A percentile compares a stretch with the other conserved stretches of the same genome.
Conservation (phyloP, 2,113 vertebrate species). For the Calidris pugnax region DNA sequence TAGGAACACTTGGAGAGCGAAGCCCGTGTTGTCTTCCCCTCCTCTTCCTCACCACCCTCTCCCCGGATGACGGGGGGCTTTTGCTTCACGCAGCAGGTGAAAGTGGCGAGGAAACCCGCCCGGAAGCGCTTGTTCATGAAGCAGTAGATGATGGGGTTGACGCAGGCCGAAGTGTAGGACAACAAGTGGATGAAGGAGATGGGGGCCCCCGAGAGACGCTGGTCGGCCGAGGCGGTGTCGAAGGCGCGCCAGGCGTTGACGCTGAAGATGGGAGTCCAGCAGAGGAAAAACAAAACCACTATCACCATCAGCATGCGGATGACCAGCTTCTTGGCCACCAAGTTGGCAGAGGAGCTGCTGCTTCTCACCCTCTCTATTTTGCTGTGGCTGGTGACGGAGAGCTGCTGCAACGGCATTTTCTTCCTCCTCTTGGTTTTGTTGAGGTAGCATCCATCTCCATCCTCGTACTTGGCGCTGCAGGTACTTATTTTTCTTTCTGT, state of each 20-base stretch:
- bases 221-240: conserved; percentile 81
- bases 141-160: conserved; percentile 98
- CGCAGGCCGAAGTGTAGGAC: conserved; percentile 94
- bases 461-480: conserved; percentile 74
- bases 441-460: conserved; percentile 90
- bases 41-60: conserved; percentile 74
- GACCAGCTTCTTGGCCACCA: conserved; percentile 95
- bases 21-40: conserved; percentile 78
- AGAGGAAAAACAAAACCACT: conserved; percentile 93
- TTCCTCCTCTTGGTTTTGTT: conserved; percentile 76
- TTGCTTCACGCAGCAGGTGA: conserved; percentile 77
- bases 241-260: conserved; percentile 95
- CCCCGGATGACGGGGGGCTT: not conserved
- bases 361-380: conserved; percentile 77
- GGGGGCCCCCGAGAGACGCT: conserved; percentile 88
- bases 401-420: conserved; percentile 72
- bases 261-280: conserved; percentile 95
- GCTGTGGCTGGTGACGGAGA: conserved; percentile 23
- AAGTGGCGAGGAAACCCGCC: conserved; percentile 86
- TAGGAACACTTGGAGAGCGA: conserved; percentile 81
- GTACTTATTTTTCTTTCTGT: conserved; percentile 83
- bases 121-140: conserved; percentile 98
- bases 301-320: conserved; percentile 98
- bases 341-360: conserved; percentile 84
- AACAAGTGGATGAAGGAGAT: conserved; percentile 98